Evolutionary conservation across 2,888 invertebrate species (phyloP).

Genomic region (Andrena trimmerana): DNA sequence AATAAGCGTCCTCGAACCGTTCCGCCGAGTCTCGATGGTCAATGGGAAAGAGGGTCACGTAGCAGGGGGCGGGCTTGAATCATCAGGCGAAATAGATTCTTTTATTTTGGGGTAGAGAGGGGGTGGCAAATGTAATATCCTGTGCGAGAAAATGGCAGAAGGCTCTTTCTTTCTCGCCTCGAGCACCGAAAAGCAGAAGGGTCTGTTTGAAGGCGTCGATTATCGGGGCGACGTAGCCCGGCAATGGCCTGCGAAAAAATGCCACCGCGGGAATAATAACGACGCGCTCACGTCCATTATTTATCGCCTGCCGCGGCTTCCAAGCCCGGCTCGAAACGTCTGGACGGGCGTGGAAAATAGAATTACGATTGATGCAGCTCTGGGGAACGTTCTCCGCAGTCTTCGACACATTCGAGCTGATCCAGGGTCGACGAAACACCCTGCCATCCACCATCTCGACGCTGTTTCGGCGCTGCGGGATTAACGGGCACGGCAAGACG

Average conservation of each 20-base stretch:
- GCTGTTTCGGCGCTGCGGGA: conserved; percentile 24
- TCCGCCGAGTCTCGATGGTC: neutral
- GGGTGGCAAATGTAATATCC: conserved; percentile 47
- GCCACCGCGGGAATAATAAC: conserved; percentile 56
- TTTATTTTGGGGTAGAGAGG: conserved; percentile 17
- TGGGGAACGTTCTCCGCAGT: conserved; percentile 35
- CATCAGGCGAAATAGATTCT: conserved; percentile 36
- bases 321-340: neutral
- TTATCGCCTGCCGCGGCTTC: conserved; percentile 41
- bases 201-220: conserved; percentile 10
- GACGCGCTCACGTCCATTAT: conserved; percentile 59
- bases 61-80: neutral
- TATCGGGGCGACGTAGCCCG: conserved; percentile 13
- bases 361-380: conserved; percentile 67
- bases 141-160: conserved; percentile 28
- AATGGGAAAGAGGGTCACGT: neutral
- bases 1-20: neutral
- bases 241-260: conserved; percentile 26
- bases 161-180: neutral
- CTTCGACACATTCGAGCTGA: conserved; percentile 11
- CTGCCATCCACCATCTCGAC: neutral
- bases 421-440: neutral
- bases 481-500: conserved; percentile 25
- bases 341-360: conserved; percentile 50
- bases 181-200: neutral